Base-by-base conservation (phyloP, 1,140 invertebrate genomes). In the Pantala flavescens region DNA sequence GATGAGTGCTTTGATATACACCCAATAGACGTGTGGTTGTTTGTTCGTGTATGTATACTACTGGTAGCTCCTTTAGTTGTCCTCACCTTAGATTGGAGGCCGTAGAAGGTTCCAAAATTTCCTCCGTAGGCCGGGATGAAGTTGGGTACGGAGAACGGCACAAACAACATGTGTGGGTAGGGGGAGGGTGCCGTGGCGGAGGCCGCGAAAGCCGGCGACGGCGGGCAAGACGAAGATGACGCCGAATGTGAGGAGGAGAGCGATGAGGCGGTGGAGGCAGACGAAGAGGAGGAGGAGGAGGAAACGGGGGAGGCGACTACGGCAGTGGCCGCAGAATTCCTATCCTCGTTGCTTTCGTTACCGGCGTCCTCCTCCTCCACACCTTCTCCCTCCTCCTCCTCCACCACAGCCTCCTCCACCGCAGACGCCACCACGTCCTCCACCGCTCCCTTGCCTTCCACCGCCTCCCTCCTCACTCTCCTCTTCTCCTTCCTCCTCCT, bases 161-260 rank as follows among this genome's bases (percentile, higher is more conserved):
- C 49, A 63, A 63, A 63, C 49, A 63, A 63, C 49, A 63, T 63
- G 49, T 63, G 49, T 63, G 49, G 49, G 49, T 63, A 63, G 49
- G 49, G 49, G 49, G 49, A 63, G 49, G 49, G 49, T 63, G 49
- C 49, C 49, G 49, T 63, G 49, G 49, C 49, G 14, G 49, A 16
- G 49, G 49, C 16, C 16, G 49, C 49, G 49, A 63, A 63, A 21
- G 49, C 49, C n/a, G 49, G 49, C 16, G 49, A 63, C 49, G 49
- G 49, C 49, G 49, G 49, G 49, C 49, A 63, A 21, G 49, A 63
- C 49, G 49, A 63, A 21, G 49, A 16, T 21, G 49, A 63, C 5
- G 14, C 16, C 49, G 49, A 63, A 9, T 36, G 28, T 5, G 49
- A 63, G 49, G 49, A 63, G 49, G 49, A 63, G 5, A 63, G n/a